A percentile compares a stretch with the other conserved stretches of the same genome.
These are phyloP conservation scores for Gavia stellata DNA, from an alignment of 2,113 vertebrate species.

Conservation along the genomic window DNA sequence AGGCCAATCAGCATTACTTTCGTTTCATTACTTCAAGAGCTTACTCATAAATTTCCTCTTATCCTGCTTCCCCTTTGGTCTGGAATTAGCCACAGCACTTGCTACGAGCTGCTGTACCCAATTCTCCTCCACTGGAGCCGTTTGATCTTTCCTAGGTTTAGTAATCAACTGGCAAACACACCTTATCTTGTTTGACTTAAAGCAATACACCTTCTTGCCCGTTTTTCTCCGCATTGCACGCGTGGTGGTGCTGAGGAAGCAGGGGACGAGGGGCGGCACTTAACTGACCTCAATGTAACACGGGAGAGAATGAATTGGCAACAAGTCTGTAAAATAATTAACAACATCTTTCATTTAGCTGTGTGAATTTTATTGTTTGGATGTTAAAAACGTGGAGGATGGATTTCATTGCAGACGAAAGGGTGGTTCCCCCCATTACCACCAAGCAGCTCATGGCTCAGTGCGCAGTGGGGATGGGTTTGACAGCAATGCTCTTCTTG, in stretches of 20 bases:
- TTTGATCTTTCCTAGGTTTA: slow-evolving; percentile 58
- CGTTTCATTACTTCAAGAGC: slow-evolving; percentile 71
- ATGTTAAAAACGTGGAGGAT: background rate
- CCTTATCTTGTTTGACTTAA: background rate
- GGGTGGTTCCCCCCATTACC: background rate
- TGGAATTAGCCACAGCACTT: slow-evolving; percentile 53
- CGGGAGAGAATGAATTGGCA: background rate
- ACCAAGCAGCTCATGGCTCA: background rate
- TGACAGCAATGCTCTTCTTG: background rate
- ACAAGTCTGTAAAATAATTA: slow-evolving; percentile 24
- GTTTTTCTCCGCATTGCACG: fast-evolving
- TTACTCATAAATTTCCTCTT: slow-evolving; percentile 60
- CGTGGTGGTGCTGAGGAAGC: background rate
- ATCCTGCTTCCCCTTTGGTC: slow-evolving; percentile 59
- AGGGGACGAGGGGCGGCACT: background rate
- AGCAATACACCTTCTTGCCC: background rate
- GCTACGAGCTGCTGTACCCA: background rate
- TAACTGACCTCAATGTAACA: background rate
- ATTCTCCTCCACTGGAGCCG: slow-evolving; percentile 17
- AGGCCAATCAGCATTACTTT: slow-evolving; percentile 68
- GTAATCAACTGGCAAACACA: background rate
- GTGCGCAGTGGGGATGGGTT: background rate
- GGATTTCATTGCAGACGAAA: background rate
- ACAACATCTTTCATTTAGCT: slow-evolving; percentile 55
- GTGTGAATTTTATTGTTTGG: slow-evolving; percentile 55